Evolutionary conservation across 2,113 vertebrate species (phyloP), one percentile per base, ranked within the genome.

Genomic region (Emydocephalus ijimae): DNA sequence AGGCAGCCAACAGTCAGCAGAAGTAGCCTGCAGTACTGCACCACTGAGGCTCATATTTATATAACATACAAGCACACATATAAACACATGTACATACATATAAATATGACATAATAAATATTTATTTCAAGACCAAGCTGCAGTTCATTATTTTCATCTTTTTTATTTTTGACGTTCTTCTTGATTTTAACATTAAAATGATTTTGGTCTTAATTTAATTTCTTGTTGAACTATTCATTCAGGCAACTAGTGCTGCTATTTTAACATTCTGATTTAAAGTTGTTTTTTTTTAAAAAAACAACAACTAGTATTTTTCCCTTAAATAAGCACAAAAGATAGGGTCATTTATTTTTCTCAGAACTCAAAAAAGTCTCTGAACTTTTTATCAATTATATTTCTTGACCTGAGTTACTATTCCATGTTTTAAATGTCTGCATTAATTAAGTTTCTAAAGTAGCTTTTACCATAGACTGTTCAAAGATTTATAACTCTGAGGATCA

Each of bases 401-500:
- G 91, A 94, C 48, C 34, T 93, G 6, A 56, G 29, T 89, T 88
- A 43, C 34, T 89, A 43, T 89, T 93, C 90, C 91, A 52, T 87
- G 88, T 55, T 93, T 96, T 91, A 95, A 95, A 93, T 14, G 48
- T 93, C 92, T 89, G 45, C 43, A 55, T 39, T 96, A 94, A 97
- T 96, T 96, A 95, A 93, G 92, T 96, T 96, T 95, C 93, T 93
- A 88, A 14, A 11, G 0, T 29, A 92, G 89, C 93, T 95, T 95
- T 93, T 96, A 90, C 57, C 89, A 52, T 43, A 89, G 85, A 86
- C 85, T 94, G 57, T 90, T 96, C 92, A 92, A 95, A 96, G 95
- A 96, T 96, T 96, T 96, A 97, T 96, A 96, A 95, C 88, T 74
- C 89, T 92, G 92, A 94, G 93, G 95, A 95, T 97, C 95, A 97